phyloP scores from a whole-genome alignment of 2,888 invertebrate genomes.

The Cerastis rubricosa region DNA sequence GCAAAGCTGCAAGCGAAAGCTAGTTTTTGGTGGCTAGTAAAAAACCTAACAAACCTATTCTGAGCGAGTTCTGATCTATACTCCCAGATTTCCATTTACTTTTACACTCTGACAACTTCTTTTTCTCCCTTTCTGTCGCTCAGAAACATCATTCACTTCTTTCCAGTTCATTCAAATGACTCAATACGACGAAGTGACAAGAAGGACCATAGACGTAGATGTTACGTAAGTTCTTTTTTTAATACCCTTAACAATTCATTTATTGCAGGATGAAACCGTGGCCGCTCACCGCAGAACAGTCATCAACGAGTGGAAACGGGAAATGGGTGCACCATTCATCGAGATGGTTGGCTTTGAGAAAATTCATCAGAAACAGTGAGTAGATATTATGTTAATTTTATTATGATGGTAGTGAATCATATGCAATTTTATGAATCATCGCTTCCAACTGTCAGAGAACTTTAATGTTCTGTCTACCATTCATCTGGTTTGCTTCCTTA shows the following conservation, averaged over 20 bases:
- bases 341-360: slow-evolving; percentile 98
- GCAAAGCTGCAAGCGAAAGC: too few species aligned
- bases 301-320: slow-evolving; percentile 92
- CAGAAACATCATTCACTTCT: slow-evolving; percentile 28
- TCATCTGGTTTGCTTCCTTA: background rate
- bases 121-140: background rate
- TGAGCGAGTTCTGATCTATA: too few species aligned
- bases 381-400: background rate
- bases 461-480: background rate
- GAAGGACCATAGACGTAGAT: slow-evolving; percentile 49
- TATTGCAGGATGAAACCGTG: slow-evolving; percentile 89
- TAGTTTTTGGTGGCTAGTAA: too few species aligned
- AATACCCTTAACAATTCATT: slow-evolving; percentile 7
- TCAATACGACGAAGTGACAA: slow-evolving; percentile 53
- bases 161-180: slow-evolving; percentile 53
- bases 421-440: slow-evolving; percentile 9
- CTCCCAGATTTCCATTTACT: background rate
- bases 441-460: background rate
- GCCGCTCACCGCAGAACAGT: slow-evolving; percentile 91
- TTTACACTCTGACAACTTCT: background rate
- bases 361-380: slow-evolving; percentile 92
- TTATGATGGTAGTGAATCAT: slow-evolving; percentile 2
- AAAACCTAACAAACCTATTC: too few species aligned
- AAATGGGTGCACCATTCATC: slow-evolving; percentile 95
- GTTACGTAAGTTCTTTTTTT: slow-evolving; percentile 41